Base-by-base conservation (phyloP, 2,888 invertebrate genomes). In the Boloria euphrosyne region DNA sequence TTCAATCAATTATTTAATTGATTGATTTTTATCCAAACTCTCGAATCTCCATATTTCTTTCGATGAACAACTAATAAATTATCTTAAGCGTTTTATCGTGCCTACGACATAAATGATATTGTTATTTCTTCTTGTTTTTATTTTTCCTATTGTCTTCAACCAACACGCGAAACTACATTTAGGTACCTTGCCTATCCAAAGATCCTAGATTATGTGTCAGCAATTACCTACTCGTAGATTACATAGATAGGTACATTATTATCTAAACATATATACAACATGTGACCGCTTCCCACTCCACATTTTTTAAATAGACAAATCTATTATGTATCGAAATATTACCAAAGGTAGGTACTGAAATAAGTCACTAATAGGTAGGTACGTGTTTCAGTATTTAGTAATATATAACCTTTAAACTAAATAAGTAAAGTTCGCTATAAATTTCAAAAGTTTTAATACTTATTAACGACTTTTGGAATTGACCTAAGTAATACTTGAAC, bases 261-360 rank as follows among this genome's bases (percentile, higher is more conserved):
- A 67, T 52, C 69, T 78, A 74, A 66, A 78, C 86, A 89, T 88
- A 80, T 88, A 79, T 88, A 90, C 88, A 89, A 77, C 79, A 84
- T 76, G 76, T 76, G 83, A 86, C 82, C 86, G 84, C 82, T 84
- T 84, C 84, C 74, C 76, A 74, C 69, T 72, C 57, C 50, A 54
- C 49, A 46, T 27, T 46, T 22, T 16, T 44, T 46, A 44, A 46
- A 46, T 46, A 57, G 27, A 46, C 46, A 31, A 55, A n/a, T 38
- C 14, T 43, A 38, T 13, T 57, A 57, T 22, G 18, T 55, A 18
- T 55, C 55, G 18, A 55, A 22, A 17, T n/a, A 57, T 18, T 57
- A 57, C 1, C 14, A 22, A 57, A 57, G n/a, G 22, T 46, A 57
- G 10, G 22, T 46, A 57, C 13, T 14, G 18, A 18, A 18, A 18